A percentile compares a stretch with the other conserved stretches of the same genome.
phyloP scores from a whole-genome alignment of 2,113 vertebrate species.

The Equus quagga region DNA sequence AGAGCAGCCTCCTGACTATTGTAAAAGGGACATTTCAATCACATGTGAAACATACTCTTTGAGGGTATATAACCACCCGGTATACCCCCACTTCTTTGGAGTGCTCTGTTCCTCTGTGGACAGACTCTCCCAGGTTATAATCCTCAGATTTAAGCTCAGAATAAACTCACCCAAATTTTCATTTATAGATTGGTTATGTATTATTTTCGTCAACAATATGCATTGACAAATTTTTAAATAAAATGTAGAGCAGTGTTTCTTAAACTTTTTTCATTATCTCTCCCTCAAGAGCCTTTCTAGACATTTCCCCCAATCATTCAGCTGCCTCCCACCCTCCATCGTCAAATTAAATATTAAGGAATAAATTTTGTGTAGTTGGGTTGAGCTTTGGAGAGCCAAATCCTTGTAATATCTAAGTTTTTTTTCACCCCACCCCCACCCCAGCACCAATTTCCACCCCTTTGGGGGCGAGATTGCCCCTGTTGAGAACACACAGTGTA shows the following conservation, averaged over 20 bases:
- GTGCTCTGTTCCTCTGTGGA: too few relatives aligned
- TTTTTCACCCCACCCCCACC: background rate
- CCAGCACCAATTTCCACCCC: background rate
- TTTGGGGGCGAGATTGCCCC: background rate
- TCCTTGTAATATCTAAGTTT: background rate
- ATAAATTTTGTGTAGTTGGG: background rate
- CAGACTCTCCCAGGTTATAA: too few relatives aligned
- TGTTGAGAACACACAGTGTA: background rate
- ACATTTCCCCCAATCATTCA: background rate
- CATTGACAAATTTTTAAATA: background rate
- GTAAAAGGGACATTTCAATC: too few relatives aligned
- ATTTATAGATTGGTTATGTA: too few relatives aligned
- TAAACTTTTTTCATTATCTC: background rate
- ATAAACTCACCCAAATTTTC: too few relatives aligned
- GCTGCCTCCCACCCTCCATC: background rate
- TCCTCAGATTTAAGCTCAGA: too few relatives aligned
- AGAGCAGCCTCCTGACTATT: too few relatives aligned
- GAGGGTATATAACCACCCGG: too few relatives aligned
- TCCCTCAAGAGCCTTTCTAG: background rate
- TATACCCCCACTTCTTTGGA: too few relatives aligned
- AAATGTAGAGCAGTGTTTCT: background rate
- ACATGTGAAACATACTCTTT: too few relatives aligned
- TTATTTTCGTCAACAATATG: background rate
- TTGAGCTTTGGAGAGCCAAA: background rate
- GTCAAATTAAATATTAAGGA: background rate